Evolutionary conservation across 2,888 invertebrate species (phyloP).

Genomic region (Ochlodes sylvanus): DNA sequence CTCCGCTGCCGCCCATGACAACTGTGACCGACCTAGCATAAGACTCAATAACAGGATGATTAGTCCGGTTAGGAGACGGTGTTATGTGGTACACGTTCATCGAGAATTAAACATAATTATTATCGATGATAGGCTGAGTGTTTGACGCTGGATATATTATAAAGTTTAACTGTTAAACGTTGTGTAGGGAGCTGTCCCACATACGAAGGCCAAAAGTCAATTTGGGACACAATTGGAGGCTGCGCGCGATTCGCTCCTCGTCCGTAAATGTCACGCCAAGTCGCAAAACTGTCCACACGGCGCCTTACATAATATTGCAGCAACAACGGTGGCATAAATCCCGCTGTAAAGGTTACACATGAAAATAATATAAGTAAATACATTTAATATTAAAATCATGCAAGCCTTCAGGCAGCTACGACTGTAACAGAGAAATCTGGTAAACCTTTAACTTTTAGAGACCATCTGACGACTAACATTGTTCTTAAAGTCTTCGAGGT

Average conservation of each 20-base stretch:
- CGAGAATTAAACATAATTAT: too few relatives aligned
- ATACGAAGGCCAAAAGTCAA: slow-evolving; percentile 73
- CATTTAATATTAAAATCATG: background rate
- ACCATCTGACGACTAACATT: too few relatives aligned
- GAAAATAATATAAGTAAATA: slow-evolving; percentile 14
- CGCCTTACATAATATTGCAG: slow-evolving; percentile 58
- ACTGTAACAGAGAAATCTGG: background rate
- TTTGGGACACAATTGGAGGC: slow-evolving; percentile 68
- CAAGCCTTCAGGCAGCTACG: background rate
- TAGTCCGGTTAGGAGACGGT: too few relatives aligned
- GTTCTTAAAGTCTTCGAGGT: too few relatives aligned
- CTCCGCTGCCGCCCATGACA: too few relatives aligned
- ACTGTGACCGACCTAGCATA: too few relatives aligned
- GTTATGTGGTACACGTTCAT: too few relatives aligned
- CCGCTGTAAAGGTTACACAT: slow-evolving; percentile 33
- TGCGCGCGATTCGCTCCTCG: slow-evolving; percentile 59
- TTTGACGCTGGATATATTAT: background rate
- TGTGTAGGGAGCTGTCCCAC: slow-evolving; percentile 59
- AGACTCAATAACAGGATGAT: too few relatives aligned
- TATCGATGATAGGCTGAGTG: too few relatives aligned
- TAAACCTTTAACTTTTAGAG: too few relatives aligned
- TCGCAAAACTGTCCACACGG: slow-evolving; percentile 57
- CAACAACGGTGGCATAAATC: slow-evolving; percentile 36
- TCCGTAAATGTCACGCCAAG: slow-evolving; percentile 68
- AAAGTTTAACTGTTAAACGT: slow-evolving; percentile 9